Evolutionary conservation across 2,113 vertebrate genomes (phyloP).

Genomic region (Pterocles gutturalis): DNA sequence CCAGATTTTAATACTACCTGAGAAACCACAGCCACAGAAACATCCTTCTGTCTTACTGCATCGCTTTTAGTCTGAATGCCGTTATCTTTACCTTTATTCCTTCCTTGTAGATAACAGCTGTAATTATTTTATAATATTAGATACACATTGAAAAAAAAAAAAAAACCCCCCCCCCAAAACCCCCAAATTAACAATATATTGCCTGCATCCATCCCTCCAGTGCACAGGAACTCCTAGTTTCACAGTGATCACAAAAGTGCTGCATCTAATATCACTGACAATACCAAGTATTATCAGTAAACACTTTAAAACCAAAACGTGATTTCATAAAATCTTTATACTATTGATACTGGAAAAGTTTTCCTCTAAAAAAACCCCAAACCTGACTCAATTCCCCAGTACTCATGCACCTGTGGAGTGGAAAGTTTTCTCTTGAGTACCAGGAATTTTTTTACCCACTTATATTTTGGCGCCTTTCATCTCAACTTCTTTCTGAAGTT

Average conservation of each 20-base stretch:
- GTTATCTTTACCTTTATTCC: neutral
- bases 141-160: neutral
- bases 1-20: neutral
- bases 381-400: neutral
- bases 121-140: neutral
- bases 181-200: neutral
- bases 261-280: neutral
- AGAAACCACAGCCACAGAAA: neutral
- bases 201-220: neutral
- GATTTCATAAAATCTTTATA: neutral
- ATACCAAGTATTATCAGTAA: neutral
- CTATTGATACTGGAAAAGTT: neutral
- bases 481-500: slow-evolving; percentile 56
- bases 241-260: neutral
- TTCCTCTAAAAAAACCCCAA: neutral
- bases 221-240: neutral
- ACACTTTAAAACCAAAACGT: neutral
- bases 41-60: neutral
- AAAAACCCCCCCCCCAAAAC: neutral
- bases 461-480: slow-evolving; percentile 48
- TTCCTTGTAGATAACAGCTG: neutral
- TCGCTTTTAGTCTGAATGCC: neutral
- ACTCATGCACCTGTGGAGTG: neutral
- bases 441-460: neutral
- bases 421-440: slow-evolving; percentile 4